Evolutionary conservation across 2,113 vertebrate species (phyloP).

Genomic region (Pristiophorus japonicus): DNA sequence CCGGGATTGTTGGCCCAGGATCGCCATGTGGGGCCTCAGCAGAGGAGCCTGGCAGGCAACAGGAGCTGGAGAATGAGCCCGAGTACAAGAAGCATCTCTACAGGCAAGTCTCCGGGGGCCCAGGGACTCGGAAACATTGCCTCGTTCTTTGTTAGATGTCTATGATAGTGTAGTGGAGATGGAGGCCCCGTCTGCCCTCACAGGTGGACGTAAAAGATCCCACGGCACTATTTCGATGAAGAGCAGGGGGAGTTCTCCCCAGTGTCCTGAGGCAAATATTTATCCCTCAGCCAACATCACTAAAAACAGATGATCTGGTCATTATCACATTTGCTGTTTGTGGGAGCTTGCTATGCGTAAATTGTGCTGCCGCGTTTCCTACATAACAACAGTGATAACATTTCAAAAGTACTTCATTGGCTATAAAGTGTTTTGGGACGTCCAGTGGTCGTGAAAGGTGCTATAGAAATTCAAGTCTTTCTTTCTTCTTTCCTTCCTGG

Average conservation of each 20-base stretch:
- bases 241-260: neutral
- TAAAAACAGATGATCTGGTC: neutral
- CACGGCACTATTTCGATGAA: neutral
- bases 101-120: neutral
- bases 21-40: neutral
- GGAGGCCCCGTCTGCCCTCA: neutral
- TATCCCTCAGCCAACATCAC: neutral
- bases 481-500: neutral
- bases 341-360: neutral
- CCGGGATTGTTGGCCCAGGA: neutral
- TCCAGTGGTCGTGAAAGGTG: too few relatives aligned
- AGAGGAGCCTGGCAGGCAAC: neutral
- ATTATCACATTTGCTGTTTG: neutral
- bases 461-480: too few relatives aligned
- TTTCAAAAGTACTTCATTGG: neutral
- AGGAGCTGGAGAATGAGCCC: neutral
- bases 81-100: conserved; percentile 18
- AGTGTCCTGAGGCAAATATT: neutral
- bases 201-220: neutral
- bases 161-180: neutral
- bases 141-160: neutral
- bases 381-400: neutral
- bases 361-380: neutral
- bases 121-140: neutral
- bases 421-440: too few relatives aligned